Evolutionary conservation across 2,888 invertebrate species (phyloP).

Genomic region (Drosophila recens): DNA sequence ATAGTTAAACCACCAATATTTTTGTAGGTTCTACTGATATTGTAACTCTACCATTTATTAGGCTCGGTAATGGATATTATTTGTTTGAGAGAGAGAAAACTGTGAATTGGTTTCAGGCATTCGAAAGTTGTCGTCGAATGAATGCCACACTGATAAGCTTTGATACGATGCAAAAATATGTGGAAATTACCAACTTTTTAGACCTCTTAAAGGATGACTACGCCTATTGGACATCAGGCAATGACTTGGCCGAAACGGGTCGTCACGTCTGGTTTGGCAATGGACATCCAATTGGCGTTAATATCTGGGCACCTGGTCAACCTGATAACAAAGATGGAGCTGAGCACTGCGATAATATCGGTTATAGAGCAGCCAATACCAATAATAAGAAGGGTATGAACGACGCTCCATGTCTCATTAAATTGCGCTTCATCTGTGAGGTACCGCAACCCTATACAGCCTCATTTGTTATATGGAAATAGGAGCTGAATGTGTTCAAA

Average conservation of each 20-base stretch:
- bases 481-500: background rate
- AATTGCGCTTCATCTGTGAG: background rate
- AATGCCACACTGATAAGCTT: constrained; percentile 19
- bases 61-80: constrained; percentile 29
- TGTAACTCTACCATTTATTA: constrained; percentile 9
- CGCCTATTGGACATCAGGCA: constrained; percentile 46
- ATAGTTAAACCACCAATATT: background rate
- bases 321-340: background rate
- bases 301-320: background rate
- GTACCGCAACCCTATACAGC: constrained; percentile 1
- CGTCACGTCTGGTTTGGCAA: constrained; percentile 3
- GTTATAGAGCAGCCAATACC: background rate
- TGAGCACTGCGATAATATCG: background rate
- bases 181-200: background rate
- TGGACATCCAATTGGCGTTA: background rate
- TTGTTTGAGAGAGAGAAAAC: constrained; percentile 9
- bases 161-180: constrained; percentile 21
- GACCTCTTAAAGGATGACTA: constrained; percentile 3
- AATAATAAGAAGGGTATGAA: background rate
- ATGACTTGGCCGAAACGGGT: background rate
- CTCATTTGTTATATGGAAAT: constrained; percentile 1
- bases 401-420: background rate
- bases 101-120: constrained; percentile 33
- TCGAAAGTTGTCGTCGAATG: constrained; percentile 20
- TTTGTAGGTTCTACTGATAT: background rate